Percentiles rank a stretch among this genome's conserved stretches.
Conservation (phyloP, 1,140 invertebrate genomes). For the Adelges cooleyi region DNA sequence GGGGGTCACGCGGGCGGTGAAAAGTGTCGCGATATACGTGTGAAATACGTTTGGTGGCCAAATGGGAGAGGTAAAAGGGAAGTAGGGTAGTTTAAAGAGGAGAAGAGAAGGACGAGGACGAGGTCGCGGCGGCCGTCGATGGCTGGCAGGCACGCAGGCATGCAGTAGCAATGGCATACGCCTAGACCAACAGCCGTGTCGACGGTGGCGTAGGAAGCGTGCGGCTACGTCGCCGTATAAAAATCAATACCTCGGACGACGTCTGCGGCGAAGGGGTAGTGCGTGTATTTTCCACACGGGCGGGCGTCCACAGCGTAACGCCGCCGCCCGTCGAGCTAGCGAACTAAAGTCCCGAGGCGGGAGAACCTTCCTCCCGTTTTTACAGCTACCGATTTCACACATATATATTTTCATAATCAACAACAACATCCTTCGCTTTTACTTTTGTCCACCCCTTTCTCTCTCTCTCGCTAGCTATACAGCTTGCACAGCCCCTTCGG, state of each 20-base stretch:
- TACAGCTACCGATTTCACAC: neutral
- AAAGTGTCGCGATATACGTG: too few species aligned
- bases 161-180: neutral
- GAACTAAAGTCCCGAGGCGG: neutral
- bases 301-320: neutral
- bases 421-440: neutral
- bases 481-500: neutral
- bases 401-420: slow-evolving; percentile 5
- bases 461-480: too few species aligned
- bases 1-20: too few species aligned
- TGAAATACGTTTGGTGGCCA: too few species aligned
- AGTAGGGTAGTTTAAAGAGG: too few species aligned
- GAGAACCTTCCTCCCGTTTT: neutral
- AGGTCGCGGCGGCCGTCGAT: too few species aligned
- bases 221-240: slow-evolving; percentile 3
- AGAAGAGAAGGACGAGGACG: too few species aligned
- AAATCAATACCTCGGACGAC: slow-evolving; percentile 9
- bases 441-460: neutral
- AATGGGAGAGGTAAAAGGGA: too few species aligned
- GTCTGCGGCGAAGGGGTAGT: neutral
- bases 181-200: neutral
- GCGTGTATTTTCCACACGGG: neutral
- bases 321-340: neutral
- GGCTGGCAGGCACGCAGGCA: too few species aligned
- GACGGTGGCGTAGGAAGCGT: neutral